Conservation (phyloP, 2,797 vertebrate genomes). For the Gymnocypris eckloni region DNA sequence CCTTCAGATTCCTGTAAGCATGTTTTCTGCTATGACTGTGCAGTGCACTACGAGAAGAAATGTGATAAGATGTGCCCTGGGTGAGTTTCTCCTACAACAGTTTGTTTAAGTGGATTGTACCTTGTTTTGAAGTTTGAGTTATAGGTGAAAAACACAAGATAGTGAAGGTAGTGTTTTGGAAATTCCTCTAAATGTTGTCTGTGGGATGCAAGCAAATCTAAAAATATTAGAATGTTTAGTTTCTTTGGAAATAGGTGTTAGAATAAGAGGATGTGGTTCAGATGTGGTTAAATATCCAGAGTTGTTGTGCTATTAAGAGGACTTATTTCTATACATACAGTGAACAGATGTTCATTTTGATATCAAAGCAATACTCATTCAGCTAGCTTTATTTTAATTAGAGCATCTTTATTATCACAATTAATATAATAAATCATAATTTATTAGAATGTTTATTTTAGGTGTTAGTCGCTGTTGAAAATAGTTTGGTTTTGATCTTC, state of each 20-base stretch:
- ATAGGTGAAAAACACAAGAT: neutral
- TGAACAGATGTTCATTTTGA: neutral
- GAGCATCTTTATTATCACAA: neutral
- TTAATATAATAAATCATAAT: neutral
- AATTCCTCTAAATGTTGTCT: neutral
- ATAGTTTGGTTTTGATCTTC: neutral
- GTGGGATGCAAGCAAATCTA: neutral
- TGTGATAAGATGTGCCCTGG: conserved; percentile 98
- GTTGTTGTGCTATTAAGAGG: neutral
- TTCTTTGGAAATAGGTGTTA: conserved; percentile 12
- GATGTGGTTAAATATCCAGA: neutral
- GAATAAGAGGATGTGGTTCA: neutral
- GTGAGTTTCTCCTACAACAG: conserved; percentile 75
- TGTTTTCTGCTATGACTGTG: conserved; percentile 98
- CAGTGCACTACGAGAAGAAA: conserved; percentile 96
- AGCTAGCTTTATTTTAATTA: neutral
- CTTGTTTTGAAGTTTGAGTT: neutral
- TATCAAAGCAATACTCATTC: neutral
- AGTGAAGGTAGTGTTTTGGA: neutral
- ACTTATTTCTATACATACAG: neutral
- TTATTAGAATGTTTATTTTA: neutral
- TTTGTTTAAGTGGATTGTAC: neutral
- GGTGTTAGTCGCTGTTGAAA: neutral
- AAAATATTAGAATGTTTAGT: neutral
- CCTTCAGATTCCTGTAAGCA: conserved; percentile 96